Evolutionary conservation across 2,797 vertebrate species (phyloP).

Genomic region (Leuciscus waleckii): DNA sequence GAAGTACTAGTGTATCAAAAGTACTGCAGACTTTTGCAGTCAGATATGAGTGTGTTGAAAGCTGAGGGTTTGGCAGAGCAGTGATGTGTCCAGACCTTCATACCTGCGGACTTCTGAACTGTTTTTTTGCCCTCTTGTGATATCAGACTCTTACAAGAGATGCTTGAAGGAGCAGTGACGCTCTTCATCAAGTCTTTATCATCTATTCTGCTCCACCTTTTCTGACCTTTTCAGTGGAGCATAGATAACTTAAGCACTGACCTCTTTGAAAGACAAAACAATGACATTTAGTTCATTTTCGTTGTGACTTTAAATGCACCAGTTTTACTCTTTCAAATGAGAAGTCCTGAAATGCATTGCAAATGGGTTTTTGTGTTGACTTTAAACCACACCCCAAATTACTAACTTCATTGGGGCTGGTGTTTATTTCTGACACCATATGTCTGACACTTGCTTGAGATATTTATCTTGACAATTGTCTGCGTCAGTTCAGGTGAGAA

Average conservation of each 20-base stretch:
- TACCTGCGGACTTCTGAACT: background rate
- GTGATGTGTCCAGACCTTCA: constrained; percentile 3
- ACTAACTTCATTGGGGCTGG: background rate
- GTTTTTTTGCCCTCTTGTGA: background rate
- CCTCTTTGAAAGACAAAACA: background rate
- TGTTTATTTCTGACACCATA: background rate
- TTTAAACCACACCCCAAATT: background rate
- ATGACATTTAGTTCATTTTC: background rate
- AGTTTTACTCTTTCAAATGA: background rate
- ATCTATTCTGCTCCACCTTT: background rate
- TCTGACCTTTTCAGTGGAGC: background rate
- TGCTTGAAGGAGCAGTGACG: background rate
- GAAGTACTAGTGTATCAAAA: background rate
- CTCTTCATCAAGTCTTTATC: background rate
- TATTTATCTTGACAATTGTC: background rate
- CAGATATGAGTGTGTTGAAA: background rate
- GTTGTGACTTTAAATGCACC: background rate
- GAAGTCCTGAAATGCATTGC: background rate
- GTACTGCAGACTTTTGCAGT: background rate
- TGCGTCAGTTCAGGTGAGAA: background rate
- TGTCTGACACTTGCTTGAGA: background rate
- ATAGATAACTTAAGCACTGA: background rate
- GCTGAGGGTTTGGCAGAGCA: background rate
- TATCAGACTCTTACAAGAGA: background rate
- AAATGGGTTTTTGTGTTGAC: background rate